Conservation (phyloP, 2,888 invertebrate genomes). For the Volucella inflata region DNA sequence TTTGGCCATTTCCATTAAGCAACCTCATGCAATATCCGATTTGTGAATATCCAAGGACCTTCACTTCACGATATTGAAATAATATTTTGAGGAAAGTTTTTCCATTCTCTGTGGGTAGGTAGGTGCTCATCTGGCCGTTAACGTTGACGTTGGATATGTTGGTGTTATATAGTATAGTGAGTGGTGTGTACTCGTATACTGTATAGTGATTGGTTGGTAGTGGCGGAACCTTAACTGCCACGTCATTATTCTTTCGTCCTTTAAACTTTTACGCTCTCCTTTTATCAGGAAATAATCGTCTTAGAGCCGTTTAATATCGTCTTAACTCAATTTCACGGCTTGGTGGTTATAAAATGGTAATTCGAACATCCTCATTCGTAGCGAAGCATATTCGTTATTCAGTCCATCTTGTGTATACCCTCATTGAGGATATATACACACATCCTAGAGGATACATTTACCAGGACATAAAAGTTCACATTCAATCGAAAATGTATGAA, state of each 20-base stretch:
- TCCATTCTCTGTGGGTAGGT: conserved; percentile 31
- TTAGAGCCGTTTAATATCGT: conserved; percentile 60
- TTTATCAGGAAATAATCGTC: conserved; percentile 65
- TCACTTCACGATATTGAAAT: conserved; percentile 15
- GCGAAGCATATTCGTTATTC: not conserved
- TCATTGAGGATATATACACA: conserved; percentile 25
- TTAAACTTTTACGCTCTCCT: conserved; percentile 54
- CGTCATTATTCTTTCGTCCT: conserved; percentile 62
- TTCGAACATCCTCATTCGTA: conserved; percentile 56
- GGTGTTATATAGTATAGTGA: too few relatives aligned
- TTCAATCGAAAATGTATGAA: conserved; percentile 61
- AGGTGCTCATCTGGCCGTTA: conserved; percentile 43
- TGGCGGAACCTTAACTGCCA: conserved; percentile 38
- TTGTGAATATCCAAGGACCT: conserved; percentile 8
- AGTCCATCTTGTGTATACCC: not conserved
- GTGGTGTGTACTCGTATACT: too few relatives aligned
- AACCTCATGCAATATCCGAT: not conserved
- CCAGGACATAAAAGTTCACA: conserved; percentile 48
- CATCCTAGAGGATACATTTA: conserved; percentile 47
- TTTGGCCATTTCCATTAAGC: too few relatives aligned
- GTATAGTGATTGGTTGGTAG: too few relatives aligned
- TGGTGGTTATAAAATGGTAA: conserved; percentile 64
- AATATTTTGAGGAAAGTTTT: conserved; percentile 50
- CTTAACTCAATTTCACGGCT: conserved; percentile 67
- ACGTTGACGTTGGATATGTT: not conserved